Conservation (phyloP, 2,888 invertebrate genomes). For the Lasioglossum marginatum region DNA sequence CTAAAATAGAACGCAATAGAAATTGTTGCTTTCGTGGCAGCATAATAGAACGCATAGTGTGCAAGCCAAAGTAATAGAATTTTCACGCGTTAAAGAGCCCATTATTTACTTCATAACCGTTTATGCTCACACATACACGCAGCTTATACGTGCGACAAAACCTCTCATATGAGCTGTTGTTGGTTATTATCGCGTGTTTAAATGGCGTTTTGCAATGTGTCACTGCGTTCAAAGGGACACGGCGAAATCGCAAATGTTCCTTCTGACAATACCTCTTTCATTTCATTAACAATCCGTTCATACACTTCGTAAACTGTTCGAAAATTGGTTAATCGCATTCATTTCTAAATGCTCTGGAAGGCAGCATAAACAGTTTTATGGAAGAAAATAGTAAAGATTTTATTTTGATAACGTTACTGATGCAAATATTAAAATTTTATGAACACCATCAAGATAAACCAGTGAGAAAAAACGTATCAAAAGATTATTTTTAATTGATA, state of each 20-base stretch:
- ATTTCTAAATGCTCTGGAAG: neutral
- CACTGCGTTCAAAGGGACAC: constrained; percentile 32
- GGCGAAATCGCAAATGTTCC: constrained; percentile 33
- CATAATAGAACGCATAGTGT: neutral
- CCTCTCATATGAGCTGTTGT: constrained; percentile 7
- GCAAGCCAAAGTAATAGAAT: constrained; percentile 22
- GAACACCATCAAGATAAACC: no score
- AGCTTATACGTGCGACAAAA: constrained; percentile 13
- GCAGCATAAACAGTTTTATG: neutral
- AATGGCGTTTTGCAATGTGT: constrained; percentile 25
- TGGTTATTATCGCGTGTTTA: constrained; percentile 39
- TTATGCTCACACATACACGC: neutral
- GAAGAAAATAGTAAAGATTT: neutral
- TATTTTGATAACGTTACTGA: no score
- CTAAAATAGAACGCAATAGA: constrained; percentile 8
- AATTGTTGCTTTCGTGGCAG: constrained; percentile 3
- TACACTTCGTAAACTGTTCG: neutral
- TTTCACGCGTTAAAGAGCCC: constrained; percentile 15
- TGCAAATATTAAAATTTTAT: no score
- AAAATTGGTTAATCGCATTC: neutral
- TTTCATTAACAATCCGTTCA: constrained; percentile 26
- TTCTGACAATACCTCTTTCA: constrained; percentile 42
- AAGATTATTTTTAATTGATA: no score
- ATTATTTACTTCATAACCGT: constrained; percentile 24
- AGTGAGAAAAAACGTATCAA: no score